Evolutionary conservation across 1,140 invertebrate species (phyloP).

Genomic region (Nylanderia fulva): DNA sequence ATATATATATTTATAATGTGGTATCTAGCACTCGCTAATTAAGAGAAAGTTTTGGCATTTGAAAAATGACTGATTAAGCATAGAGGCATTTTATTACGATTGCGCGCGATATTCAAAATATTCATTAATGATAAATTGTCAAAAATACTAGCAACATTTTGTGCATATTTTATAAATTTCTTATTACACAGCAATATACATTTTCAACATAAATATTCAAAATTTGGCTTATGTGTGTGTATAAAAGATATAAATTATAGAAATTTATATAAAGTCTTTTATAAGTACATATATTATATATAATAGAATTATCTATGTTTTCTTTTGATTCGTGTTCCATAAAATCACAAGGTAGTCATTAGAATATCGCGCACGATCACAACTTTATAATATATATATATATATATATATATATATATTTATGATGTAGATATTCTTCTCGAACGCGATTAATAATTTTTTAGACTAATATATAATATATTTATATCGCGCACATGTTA

Average conservation of each 20-base stretch:
- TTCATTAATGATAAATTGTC: background rate
- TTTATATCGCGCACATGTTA: constrained; percentile 31
- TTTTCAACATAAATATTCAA: background rate
- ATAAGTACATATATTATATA: constrained; percentile 18
- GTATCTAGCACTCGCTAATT: constrained; percentile 32
- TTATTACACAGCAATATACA: background rate
- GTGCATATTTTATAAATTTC: background rate
- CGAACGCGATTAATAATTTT: constrained; percentile 31
- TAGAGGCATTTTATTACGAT: background rate
- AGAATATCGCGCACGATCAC: constrained; percentile 26
- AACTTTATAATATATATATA: constrained; percentile 5
- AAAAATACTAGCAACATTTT: background rate
- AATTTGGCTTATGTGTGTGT: constrained; percentile 20
- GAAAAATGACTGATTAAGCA: constrained; percentile 27
- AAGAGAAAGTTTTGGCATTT: constrained; percentile 70
- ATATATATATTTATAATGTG: background rate
- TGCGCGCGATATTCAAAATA: constrained; percentile 20
- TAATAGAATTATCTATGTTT: background rate
- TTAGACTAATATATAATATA: constrained; percentile 45
- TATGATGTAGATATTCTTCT: background rate
- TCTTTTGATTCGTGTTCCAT: constrained; percentile 37
- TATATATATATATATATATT: too few species aligned
- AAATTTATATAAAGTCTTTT: constrained; percentile 15
- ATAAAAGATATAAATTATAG: constrained; percentile 41
- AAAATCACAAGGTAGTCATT: constrained; percentile 17